Base-by-base conservation (phyloP, 2,113 vertebrate genomes). In the Psittacara wagleri region DNA sequence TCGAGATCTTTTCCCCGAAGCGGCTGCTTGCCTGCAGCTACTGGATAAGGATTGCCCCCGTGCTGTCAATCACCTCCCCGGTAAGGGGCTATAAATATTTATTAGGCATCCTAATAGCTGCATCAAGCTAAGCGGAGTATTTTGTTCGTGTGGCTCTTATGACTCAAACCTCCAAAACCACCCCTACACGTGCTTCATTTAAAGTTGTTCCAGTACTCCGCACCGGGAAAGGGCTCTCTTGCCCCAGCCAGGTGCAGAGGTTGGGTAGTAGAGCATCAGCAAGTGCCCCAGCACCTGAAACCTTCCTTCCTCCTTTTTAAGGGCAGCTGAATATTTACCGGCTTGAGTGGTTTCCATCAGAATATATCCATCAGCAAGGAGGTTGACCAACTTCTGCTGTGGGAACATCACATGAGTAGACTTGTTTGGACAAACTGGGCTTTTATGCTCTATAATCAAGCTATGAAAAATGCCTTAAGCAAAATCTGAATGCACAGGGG, bases 71-170 rank as follows among this genome's bases (percentile, higher is more conserved):
- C 94, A 94, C 57, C 91, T 92, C 82, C 89, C 31, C 74, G 48
- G 61, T 85, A 75, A 92, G 94, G 67, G 81, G 11, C 93, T 91
- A 95, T 95, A 94, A 92, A 95, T 96, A 96, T 92, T 92, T 92
- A 96, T 96, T 88, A 92, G 62, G 92, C 90, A 75, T 35, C 83
- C 84, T 75, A 80, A 92, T 51, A 86, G 79, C 77, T 25, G 90
- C 91, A 88, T 88, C 85, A n/a, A 20, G 62, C 94, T 90, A 61
- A 85, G 66, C 31, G 7, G 67, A 92, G 79, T 59, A 1, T 39
- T 73, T 81, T 2, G 5, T 17, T 88, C 25, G 8, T 24, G 69
- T 69, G 29, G 25, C 39, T 88, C 27, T 46, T 29, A 59, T 20
- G 87, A 77, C 78, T 86, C 79, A 51, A 66, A 15, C 13, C 85